Evolutionary conservation across 2,888 invertebrate genomes (phyloP), one percentile per base, ranked within the genome.

Genomic region (Mechanitis mazaeus): DNA sequence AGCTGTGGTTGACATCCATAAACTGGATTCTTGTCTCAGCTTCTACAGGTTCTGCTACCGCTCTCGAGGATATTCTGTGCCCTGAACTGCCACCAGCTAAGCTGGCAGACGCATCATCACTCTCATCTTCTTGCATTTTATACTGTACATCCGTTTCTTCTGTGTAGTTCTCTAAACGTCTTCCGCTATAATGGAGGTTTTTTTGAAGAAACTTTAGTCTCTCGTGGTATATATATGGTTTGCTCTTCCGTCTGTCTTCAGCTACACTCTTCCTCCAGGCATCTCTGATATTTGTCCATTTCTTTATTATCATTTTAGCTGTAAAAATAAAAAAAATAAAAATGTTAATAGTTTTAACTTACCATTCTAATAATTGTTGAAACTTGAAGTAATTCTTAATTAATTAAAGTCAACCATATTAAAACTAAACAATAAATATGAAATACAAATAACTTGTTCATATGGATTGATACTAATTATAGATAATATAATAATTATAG

Each of bases 251-350:
- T 33, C 54, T 61, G 4, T 35, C 28, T 9, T 59, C 58, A 0
- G 58, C 9, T 5, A 53, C 7, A 5, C 56, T 56, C 42, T 61
- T 64, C 54, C 45, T 59, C 61, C 61, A 64, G 9, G 61, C 61
- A 38, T 64, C 64, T 11, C 64, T 55, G 12, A 64, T 59, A 20
- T 64, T 64, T 3, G 56, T 61, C 64, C 64, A 64, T 56, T 59
- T 64, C 47, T 61, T 64, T 53, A 54, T 56, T 3, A 64, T 42
- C 3, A 47, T 28, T 56, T 45, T 54, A 31, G 46, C 64, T 64
- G 59, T 2, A 58, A 58, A 42, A 42, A 42, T 9, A 42, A 42
- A 42, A 42, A 1, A 42, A 9, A 42, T 9, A 42, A 42, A 42
- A 42, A 42, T 35, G 35, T 35, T 2, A 35, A 35, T 1, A 35